Evolutionary conservation across 2,888 invertebrate genomes (phyloP), one percentile per base, ranked within the genome.

Genomic region (Agriopis leucophaearia): DNA sequence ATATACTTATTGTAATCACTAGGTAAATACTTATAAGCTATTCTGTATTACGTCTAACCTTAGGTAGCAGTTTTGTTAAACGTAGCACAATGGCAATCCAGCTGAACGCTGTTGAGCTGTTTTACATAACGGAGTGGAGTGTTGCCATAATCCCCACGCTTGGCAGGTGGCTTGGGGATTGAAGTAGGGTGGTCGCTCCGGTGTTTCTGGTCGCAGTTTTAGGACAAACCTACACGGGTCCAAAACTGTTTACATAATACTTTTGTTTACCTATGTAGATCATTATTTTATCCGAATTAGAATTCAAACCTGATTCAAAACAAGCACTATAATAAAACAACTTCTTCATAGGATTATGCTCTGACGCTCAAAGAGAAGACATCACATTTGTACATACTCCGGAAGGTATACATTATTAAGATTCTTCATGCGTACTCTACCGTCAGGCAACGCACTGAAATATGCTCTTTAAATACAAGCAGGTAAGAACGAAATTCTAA

Each of bases 331-430:
- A 77, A 70, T 65, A 66, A 74, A 70, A 72, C 72, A 72, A 73
- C 68, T 70, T 72, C 60, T 73, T 77, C 69, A 64, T 69, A 64
- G 76, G 78, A 84, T 83, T 83, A 80, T 74, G 71, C 69, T 74
- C 64, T 77, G 78, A 79, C 74, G 71, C 72, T 74, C 71, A 74
- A 48, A 80, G 74, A 76, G 70, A 77, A 71, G 74, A 74, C 80
- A 77, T 78, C 80, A 73, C 78, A 84, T 83, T 81, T 74, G 74
- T 76, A 79, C 79, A 80, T 75, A 81, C 77, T 73, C 78, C 69
- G 73, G 73, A 74, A 45, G 44, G 44, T 47, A 81, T 81, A 83
- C 81, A 83, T 82, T 82, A 86, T 88, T 88, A 86, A 83, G 76
- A 88, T 87, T 87, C 87, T 80, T 77, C 71, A 59, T 78, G 81